Base-by-base conservation (phyloP, 2,888 invertebrate genomes). In the Liopterus haemorrhoidalis region DNA sequence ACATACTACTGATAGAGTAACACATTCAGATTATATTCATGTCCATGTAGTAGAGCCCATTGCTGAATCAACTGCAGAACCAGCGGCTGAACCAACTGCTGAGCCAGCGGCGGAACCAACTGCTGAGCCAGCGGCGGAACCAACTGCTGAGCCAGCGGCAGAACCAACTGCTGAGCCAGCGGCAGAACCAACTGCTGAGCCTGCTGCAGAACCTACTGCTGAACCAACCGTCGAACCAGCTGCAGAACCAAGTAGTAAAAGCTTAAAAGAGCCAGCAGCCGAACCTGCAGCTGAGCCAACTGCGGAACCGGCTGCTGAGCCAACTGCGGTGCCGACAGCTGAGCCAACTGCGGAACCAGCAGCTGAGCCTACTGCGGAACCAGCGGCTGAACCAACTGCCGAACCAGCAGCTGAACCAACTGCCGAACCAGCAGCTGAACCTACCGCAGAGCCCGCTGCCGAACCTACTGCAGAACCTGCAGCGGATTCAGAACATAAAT, bases 11-110 rank as follows among this genome's bases (percentile, higher is more conserved):
- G 66, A 68, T 46, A 69, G 74, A 0, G 70, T 73, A 58, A 70
- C 75, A 0, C 65, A 67, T 47, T 65, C 73, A 22, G 71, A 65
- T n/a, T n/a, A n/a, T n/a, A n/a, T n/a, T n/a, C n/a, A n/a, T n/a
- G n/a, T n/a, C n/a, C n/a, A 63, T 0, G 68, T 73, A 56, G 62
- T 70, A 0, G 63, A 65, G 51, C 60, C 67, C 43, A 36, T 55
- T 22, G 33, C 48, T 14, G 47, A 57, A 41, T 52, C 59, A 14
- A 50, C 38, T 52, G 56, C 63, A 5, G 59, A 59, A 54, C 56
- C 61, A 43, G 36, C 41, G 21, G 31, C 53, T 12, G 53, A 54
- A 41, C 44, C 53, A 20, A 54, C 25, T 21, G 39, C 44, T n/a
- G 51, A 54, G 54, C 53, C 59, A 28, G 43, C 30, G 32, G 42